Base-by-base conservation (phyloP, 2,888 invertebrate genomes). In the Stenichneumon culpator region DNA sequence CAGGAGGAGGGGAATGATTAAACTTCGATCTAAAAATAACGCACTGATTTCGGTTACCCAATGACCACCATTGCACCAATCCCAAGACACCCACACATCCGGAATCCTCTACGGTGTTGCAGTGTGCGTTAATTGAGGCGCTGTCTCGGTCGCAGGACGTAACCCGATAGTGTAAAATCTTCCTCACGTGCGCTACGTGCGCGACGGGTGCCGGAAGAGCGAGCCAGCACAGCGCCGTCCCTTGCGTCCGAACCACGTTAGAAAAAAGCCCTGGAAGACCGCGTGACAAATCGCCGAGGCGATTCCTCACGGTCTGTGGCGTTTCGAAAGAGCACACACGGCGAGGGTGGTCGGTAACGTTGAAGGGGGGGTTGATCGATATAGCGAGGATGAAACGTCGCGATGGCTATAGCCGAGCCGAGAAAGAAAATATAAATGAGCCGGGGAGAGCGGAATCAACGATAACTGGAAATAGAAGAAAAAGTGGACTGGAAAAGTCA, bases 221-320 rank as follows among this genome's bases (percentile, higher is more conserved):
- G 70, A 73, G 84, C 77, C 77, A 81, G 63, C 81, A 70, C 60
- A 80, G 81, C 79, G 82, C 80, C 72, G 63, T 82, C 39, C 44
- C 14, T 14, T 14, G 32, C 70, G 82, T 67, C 79, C 74, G 75
- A 75, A 63, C 78, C 72, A 39, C 78, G 79, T 75, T 57, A 82
- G 65, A 83, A 84, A 84, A 83, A 88, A 82, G 67, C 70, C 81
- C 75, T 72, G 82, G 60, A 28, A 60, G 81, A 78, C 72, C 84
- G 85, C 85, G 87, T 90, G 89, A 91, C 89, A 88, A 90, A 91
- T 91, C 88, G 88, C 83, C 65, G 79, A 74, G 86, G 86, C 87
- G 85, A 87, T 87, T 88, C 83, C 86, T 79, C 87, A 88, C 87
- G 86, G 70, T 79, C 52, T 81, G 82, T 70, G 67, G 60, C 65